Evolutionary conservation across 2,113 vertebrate genomes (phyloP).

Genomic region (Loxodonta africana): DNA sequence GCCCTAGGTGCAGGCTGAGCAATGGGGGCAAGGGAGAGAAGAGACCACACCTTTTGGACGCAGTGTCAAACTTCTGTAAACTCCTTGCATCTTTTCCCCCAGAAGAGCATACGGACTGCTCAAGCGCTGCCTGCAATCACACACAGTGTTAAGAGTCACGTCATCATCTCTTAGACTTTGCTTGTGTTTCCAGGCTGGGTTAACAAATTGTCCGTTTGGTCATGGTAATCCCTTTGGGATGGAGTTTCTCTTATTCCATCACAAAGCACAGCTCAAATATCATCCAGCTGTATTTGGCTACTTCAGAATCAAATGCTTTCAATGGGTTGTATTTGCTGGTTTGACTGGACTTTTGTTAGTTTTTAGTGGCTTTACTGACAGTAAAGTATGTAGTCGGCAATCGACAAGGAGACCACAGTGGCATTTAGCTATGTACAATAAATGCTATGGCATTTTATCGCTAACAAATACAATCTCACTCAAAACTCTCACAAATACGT

Average conservation of each 20-base stretch:
- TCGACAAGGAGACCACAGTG: neutral
- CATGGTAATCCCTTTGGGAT: neutral
- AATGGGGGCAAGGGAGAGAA: neutral
- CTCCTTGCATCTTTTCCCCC: neutral
- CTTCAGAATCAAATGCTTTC: slow-evolving; percentile 51
- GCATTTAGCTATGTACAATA: neutral
- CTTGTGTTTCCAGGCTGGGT: neutral
- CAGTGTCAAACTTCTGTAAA: neutral
- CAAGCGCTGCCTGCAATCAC: neutral
- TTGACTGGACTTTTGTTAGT: neutral
- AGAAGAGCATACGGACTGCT: neutral
- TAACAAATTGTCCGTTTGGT: neutral
- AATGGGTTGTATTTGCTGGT: neutral
- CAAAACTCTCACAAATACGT: neutral
- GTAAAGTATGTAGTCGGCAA: neutral
- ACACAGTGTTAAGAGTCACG: neutral
- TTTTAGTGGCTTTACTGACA: slow-evolving; percentile 27
- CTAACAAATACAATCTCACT: neutral
- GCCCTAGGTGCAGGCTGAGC: neutral
- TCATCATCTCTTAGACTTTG: neutral
- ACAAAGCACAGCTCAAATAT: neutral
- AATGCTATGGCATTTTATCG: neutral
- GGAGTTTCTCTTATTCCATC: neutral
- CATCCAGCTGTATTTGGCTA: neutral
- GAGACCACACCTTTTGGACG: neutral